phyloP scores from a whole-genome alignment of 2,113 vertebrate genomes.

The Stercorarius parasiticus region DNA sequence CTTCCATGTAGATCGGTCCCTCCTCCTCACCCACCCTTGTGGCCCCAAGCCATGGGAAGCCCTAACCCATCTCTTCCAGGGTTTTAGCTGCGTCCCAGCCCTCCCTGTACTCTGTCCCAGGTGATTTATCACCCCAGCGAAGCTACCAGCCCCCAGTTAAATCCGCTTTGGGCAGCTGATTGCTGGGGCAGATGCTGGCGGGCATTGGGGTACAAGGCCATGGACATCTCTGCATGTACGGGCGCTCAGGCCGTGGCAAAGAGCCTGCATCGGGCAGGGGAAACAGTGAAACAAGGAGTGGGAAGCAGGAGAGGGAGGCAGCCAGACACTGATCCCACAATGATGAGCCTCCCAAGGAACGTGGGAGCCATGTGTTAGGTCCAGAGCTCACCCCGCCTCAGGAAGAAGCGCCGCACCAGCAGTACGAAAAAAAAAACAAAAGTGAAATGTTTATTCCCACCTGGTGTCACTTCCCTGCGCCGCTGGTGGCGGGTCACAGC shows the following conservation, averaged over 20 bases:
- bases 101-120: accelerated
- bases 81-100: not conserved
- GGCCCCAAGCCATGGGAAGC: not conserved
- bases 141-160: no score
- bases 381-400: not conserved
- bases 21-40: not conserved
- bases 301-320: not conserved
- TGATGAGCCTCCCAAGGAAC: accelerated
- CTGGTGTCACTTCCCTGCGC: not conserved
- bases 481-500: not conserved
- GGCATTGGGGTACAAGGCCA: accelerated
- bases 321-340: accelerated
- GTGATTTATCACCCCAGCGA: not conserved
- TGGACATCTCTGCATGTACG: accelerated
- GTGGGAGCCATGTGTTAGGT: accelerated
- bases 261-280: accelerated
- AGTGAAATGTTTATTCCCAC: constrained; percentile 68
- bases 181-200: not conserved
- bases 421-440: not conserved
- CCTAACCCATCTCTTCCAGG: not conserved
- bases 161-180: not conserved
- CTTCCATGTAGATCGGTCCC: accelerated
- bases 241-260: not conserved
- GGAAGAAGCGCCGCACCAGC: not conserved
- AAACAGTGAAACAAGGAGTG: not conserved